A percentile compares a stretch with the other conserved stretches of the same genome.
Conservation (phyloP, 2,113 vertebrate genomes). For the Grammatotria lemairii region DNA sequence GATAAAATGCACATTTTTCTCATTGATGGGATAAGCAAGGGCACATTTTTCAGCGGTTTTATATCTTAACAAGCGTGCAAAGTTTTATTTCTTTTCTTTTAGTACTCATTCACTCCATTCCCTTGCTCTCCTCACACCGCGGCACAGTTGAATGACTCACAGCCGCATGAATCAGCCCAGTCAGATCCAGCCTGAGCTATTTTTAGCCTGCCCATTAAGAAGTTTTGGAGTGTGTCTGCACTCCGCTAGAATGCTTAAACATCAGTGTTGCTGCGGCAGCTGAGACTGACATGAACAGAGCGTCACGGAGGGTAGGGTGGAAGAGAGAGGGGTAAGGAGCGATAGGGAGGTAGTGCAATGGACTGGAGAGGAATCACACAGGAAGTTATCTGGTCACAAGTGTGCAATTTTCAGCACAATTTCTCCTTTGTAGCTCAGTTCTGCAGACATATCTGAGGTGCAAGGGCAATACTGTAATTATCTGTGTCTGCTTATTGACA, state of each 20-base stretch:
- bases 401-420: background rate
- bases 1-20: background rate
- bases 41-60: background rate
- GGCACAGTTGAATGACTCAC: slow-evolving; percentile 66
- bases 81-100: slow-evolving; percentile 24
- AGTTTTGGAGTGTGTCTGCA: slow-evolving; percentile 68
- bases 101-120: slow-evolving; percentile 20
- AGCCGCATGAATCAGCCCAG: slow-evolving; percentile 63
- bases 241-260: slow-evolving; percentile 65
- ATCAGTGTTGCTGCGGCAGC: slow-evolving; percentile 58
- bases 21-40: background rate
- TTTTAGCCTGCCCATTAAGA: slow-evolving; percentile 71
- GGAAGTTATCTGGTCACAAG: background rate
- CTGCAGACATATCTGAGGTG: background rate
- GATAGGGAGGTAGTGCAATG: background rate
- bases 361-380: background rate
- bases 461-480: background rate
- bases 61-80: slow-evolving; percentile 19
- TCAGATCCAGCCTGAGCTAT: slow-evolving; percentile 62
- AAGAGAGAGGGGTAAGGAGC: background rate
- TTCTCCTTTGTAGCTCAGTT: background rate
- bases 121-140: slow-evolving; percentile 30
- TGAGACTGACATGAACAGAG: slow-evolving; percentile 24
- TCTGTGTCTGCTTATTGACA: background rate
- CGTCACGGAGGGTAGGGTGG: background rate